A percentile compares a stretch with the other conserved stretches of the same genome.
Evolutionary conservation across 2,113 vertebrate species (phyloP).

Genomic region (Passer montanus): DNA sequence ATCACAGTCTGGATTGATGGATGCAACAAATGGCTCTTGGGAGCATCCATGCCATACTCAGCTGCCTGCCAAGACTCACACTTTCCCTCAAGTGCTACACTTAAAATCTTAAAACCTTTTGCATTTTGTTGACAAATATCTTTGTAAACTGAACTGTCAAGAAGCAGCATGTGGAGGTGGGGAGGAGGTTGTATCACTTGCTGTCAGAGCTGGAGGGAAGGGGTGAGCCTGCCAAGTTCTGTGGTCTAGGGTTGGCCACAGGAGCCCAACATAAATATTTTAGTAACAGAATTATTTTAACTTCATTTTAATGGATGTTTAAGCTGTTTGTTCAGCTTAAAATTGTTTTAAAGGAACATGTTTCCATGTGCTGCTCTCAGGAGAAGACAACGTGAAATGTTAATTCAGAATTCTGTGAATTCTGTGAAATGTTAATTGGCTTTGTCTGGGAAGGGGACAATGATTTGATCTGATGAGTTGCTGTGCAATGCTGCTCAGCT

Average conservation of each 20-base stretch:
- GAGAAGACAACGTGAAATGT: neutral
- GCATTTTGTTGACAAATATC: neutral
- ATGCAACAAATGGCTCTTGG: neutral
- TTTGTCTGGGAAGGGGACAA: neutral
- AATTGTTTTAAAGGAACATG: neutral
- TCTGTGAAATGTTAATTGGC: neutral
- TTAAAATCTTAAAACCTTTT: neutral
- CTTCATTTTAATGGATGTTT: neutral
- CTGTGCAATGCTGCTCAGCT: neutral
- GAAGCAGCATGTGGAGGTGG: neutral
- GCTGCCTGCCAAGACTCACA: neutral
- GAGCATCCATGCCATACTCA: neutral
- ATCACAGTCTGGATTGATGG: neutral
- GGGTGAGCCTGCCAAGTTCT: slow-evolving; percentile 14
- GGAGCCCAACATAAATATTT: slow-evolving; percentile 7
- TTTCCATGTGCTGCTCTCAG: neutral
- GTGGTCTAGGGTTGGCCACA: neutral
- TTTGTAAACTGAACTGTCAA: neutral
- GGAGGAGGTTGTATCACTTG: neutral
- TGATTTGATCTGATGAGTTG: neutral
- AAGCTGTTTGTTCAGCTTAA: neutral
- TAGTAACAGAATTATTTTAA: slow-evolving; percentile 4
- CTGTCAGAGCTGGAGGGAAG: neutral
- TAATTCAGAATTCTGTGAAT: neutral
- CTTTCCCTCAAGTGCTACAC: neutral